Conservation (phyloP, 1,140 invertebrate species). For the Zophobas atratus region DNA sequence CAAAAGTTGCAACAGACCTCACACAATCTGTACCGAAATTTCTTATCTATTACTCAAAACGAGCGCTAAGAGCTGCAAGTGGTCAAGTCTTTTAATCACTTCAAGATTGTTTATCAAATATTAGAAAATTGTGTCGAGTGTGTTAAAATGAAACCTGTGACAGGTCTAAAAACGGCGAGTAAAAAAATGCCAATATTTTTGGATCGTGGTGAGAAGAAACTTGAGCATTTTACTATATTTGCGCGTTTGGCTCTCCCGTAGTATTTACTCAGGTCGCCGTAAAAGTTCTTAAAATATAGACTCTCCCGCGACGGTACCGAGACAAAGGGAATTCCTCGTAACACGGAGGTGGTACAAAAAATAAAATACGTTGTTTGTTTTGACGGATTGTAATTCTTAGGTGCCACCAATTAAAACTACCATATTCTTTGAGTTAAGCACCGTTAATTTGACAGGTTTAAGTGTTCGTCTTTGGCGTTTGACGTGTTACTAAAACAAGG, state of each 20-base stretch:
- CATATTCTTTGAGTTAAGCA: constrained; percentile 43
- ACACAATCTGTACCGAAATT: constrained; percentile 13
- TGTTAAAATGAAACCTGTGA: constrained; percentile 31
- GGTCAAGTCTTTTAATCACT: too few relatives aligned
- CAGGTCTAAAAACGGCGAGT: too few relatives aligned
- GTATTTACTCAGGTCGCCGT: constrained; percentile 45
- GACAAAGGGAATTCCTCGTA: constrained; percentile 52
- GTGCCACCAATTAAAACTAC: constrained; percentile 39
- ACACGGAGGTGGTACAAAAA: constrained; percentile 51
- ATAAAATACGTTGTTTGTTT: constrained; percentile 53
- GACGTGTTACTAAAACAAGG: constrained; percentile 54
- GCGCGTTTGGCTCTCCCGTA: constrained; percentile 45
- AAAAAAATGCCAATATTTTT: constrained; percentile 12
- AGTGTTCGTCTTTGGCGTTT: constrained; percentile 48
- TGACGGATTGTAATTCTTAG: constrained; percentile 52
- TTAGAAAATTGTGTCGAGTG: constrained; percentile 25
- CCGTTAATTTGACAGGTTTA: constrained; percentile 50
- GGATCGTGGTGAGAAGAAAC: constrained; percentile 16
- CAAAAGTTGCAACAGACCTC: too few relatives aligned
- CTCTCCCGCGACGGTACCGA: constrained; percentile 49
- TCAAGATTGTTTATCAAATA: not conserved
- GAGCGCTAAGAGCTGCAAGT: too few relatives aligned
- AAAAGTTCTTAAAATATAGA: constrained; percentile 54
- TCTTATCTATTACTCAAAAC: too few relatives aligned
- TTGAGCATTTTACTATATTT: constrained; percentile 43